Percentiles rank a stretch among this genome's conserved stretches.
Evolutionary conservation across 2,888 invertebrate genomes (phyloP).

Genomic region (Acleris laterana): DNA sequence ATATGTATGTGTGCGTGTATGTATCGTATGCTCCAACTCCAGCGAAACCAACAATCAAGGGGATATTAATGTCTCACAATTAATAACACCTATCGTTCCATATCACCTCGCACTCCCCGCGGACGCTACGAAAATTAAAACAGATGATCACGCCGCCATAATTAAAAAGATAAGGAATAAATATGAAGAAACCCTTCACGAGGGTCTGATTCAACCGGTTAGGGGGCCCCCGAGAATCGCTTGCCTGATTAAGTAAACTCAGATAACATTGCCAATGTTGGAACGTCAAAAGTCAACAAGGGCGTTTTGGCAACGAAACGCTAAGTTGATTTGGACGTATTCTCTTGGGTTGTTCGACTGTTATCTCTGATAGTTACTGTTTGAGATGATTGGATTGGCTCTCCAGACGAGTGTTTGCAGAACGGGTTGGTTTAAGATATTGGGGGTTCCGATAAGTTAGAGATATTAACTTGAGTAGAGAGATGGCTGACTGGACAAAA

Average conservation of each 20-base stretch:
- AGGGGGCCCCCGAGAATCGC: slow-evolving; percentile 74
- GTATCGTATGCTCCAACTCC: neutral
- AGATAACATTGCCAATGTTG: slow-evolving; percentile 79
- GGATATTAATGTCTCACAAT: slow-evolving; percentile 32
- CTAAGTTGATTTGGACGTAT: slow-evolving; percentile 79
- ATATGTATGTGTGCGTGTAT: too few relatives aligned
- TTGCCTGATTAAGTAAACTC: slow-evolving; percentile 83
- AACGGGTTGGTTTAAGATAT: slow-evolving; percentile 34
- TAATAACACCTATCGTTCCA: slow-evolving; percentile 40
- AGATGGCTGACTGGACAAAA: neutral
- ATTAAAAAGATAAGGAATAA: slow-evolving; percentile 84
- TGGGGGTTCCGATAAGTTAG: slow-evolving; percentile 27
- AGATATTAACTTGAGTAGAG: slow-evolving; percentile 28
- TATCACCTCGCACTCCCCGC: slow-evolving; percentile 61
- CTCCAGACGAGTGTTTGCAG: slow-evolving; percentile 61
- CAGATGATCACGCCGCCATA: slow-evolving; percentile 79
- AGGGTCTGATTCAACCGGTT: slow-evolving; percentile 63
- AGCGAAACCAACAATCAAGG: neutral
- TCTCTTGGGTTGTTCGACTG: slow-evolving; percentile 77
- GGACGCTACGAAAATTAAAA: slow-evolving; percentile 77
- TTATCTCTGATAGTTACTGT: slow-evolving; percentile 77
- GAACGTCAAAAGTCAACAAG: slow-evolving; percentile 83
- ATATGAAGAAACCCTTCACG: slow-evolving; percentile 74
- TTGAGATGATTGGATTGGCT: slow-evolving; percentile 81
- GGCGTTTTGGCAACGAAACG: slow-evolving; percentile 69